Conservation (phyloP, 2,888 invertebrate species). For the Shargacucullia verbasci region DNA sequence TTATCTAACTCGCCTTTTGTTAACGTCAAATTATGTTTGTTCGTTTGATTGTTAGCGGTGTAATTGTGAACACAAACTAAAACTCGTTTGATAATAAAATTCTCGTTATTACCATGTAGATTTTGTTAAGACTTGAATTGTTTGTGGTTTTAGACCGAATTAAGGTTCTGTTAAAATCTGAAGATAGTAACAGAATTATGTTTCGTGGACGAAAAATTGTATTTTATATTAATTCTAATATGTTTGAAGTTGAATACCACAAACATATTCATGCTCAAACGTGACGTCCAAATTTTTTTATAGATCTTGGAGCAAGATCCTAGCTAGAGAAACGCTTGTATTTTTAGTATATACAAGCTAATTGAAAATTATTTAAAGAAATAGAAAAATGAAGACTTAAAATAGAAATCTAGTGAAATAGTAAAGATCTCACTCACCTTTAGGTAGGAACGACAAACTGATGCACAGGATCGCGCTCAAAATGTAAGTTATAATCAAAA, state of each 20-base stretch:
- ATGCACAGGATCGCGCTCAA: constrained; percentile 90
- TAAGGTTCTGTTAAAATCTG: too few relatives aligned
- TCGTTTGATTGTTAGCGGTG: constrained; percentile 65
- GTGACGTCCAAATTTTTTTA: too few relatives aligned
- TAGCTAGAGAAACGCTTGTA: too few relatives aligned
- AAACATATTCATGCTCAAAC: too few relatives aligned
- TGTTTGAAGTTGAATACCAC: too few relatives aligned
- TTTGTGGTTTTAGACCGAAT: not conserved
- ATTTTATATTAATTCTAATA: too few relatives aligned
- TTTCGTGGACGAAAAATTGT: too few relatives aligned
- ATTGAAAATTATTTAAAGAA: too few relatives aligned
- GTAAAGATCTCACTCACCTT: constrained; percentile 75
- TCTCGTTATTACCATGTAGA: constrained; percentile 3
- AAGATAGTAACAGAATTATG: too few relatives aligned
- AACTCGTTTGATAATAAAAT: constrained; percentile 40
- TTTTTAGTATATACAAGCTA: too few relatives aligned
- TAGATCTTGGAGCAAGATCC: too few relatives aligned
- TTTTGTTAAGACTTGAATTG: constrained; percentile 7
- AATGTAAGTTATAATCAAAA: constrained; percentile 90
- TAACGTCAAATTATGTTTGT: constrained; percentile 71
- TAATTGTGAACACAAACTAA: constrained; percentile 51
- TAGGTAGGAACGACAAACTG: constrained; percentile 89
- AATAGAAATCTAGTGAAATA: not conserved
- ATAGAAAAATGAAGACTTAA: not conserved
- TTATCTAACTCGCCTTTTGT: constrained; percentile 72